A percentile compares a stretch with the other conserved stretches of the same genome.
Conservation (phyloP, 1,140 invertebrate genomes). For the Lepidurus packardi region DNA sequence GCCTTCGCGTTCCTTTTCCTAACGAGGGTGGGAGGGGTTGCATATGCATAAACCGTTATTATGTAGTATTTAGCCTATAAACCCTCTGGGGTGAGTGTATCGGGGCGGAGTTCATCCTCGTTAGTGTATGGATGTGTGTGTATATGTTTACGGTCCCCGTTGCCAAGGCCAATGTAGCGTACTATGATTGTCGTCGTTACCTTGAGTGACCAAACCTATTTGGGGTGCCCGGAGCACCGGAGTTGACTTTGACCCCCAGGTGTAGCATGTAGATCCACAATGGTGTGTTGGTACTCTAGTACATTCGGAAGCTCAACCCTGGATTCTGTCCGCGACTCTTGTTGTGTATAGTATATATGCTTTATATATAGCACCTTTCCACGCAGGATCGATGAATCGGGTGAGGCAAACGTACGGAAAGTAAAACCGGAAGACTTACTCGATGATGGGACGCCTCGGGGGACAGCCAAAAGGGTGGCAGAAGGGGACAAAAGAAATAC, state of each 20-base stretch:
- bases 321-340: not conserved
- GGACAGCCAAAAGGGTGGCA: too few relatives aligned
- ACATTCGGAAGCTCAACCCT: not conserved
- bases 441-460: not conserved
- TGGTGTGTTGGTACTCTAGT: too few relatives aligned
- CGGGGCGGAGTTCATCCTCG: not conserved
- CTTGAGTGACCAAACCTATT: not conserved
- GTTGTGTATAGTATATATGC: not conserved
- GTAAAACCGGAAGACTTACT: conserved; percentile 1
- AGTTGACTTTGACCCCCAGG: not conserved
- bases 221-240: not conserved
- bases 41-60: too few relatives aligned
- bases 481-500: too few relatives aligned
- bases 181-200: not conserved
- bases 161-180: conserved; percentile 3
- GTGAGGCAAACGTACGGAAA: not conserved
- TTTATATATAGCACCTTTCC: not conserved
- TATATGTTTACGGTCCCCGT: not conserved
- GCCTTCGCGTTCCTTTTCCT: not conserved
- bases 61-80: not conserved
- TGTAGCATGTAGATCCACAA: not conserved
- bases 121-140: not conserved
- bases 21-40: not conserved
- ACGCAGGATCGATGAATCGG: not conserved
- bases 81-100: not conserved